phyloP scores from a whole-genome alignment of 2,888 invertebrate genomes.

The Eumerus sabulonum region DNA sequence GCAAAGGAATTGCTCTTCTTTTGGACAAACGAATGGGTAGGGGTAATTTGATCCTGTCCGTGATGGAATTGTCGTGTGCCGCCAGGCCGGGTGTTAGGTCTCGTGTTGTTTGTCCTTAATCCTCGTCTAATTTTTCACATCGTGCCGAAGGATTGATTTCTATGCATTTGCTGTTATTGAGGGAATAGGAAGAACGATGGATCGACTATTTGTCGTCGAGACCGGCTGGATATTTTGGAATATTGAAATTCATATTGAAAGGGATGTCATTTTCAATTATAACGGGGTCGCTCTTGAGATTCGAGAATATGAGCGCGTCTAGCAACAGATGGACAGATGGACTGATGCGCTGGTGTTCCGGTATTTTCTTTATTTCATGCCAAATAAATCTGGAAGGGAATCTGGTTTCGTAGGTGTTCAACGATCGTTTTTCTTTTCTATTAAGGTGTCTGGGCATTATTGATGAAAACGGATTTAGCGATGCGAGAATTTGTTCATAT shows the following conservation, averaged over 20 bases:
- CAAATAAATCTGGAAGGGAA: background rate
- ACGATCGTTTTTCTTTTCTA: too few species aligned
- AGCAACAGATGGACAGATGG: slow-evolving; percentile 37
- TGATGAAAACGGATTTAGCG: too few species aligned
- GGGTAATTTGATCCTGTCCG: slow-evolving; percentile 59
- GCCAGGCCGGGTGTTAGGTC: slow-evolving; percentile 61
- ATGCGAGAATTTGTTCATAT: too few species aligned
- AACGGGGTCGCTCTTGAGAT: slow-evolving; percentile 11
- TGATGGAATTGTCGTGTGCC: slow-evolving; percentile 66
- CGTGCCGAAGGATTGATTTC: slow-evolving; percentile 35
- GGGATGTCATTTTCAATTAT: slow-evolving; percentile 49
- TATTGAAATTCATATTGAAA: slow-evolving; percentile 35
- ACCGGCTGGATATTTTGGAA: slow-evolving; percentile 56
- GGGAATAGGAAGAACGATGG: slow-evolving; percentile 39
- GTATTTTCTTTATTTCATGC: slow-evolving; percentile 11
- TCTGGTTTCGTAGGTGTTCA: background rate
- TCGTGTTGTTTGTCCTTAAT: slow-evolving; percentile 64
- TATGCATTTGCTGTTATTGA: slow-evolving; percentile 1
- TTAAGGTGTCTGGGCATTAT: too few species aligned
- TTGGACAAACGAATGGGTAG: background rate
- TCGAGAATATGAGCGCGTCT: slow-evolving; percentile 4
- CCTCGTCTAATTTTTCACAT: slow-evolving; percentile 55
- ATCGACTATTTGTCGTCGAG: slow-evolving; percentile 60
- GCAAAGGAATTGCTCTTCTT: slow-evolving; percentile 45
- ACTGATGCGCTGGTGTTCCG: slow-evolving; percentile 13